A percentile compares a stretch with the other conserved stretches of the same genome.
Evolutionary conservation across 2,113 vertebrate species (phyloP).

Genomic region (Pheucticus melanocephalus): DNA sequence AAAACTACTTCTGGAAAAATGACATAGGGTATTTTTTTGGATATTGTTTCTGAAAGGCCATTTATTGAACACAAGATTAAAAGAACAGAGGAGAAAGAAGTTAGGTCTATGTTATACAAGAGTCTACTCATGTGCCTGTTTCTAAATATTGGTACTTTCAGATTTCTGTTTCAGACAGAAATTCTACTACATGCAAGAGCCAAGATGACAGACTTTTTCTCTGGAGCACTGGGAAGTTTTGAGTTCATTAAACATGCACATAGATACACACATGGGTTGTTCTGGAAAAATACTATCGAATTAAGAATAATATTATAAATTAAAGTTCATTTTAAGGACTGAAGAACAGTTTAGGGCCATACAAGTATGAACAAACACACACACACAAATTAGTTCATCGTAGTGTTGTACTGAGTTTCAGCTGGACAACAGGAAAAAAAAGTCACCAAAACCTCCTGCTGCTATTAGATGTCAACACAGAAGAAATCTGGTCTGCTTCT

Average conservation of each 20-base stretch:
- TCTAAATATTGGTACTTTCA: not conserved
- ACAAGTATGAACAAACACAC: not conserved
- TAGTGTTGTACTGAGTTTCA: not conserved
- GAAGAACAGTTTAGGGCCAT: not conserved
- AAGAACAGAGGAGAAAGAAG: not conserved
- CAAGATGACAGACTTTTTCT: not conserved
- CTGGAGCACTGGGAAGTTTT: not conserved
- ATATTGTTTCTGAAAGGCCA: not conserved
- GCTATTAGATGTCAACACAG: not conserved
- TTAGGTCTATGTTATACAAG: not conserved
- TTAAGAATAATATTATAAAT: not conserved
- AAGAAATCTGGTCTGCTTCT: not conserved
- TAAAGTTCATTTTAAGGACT: not conserved
- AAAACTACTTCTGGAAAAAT: not conserved
- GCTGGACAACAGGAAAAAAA: not conserved
- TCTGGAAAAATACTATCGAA: not conserved
- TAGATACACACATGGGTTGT: not conserved
- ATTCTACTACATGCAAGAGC: not conserved
- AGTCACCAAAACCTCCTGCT: not conserved
- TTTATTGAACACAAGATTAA: not conserved
- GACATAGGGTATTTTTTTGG: not conserved
- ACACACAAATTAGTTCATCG: not conserved
- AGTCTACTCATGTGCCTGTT: not conserved
- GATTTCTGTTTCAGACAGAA: not conserved
- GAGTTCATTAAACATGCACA: not conserved